Conservation (phyloP, 2,888 invertebrate species). For the Drosophila kanekoi region DNA sequence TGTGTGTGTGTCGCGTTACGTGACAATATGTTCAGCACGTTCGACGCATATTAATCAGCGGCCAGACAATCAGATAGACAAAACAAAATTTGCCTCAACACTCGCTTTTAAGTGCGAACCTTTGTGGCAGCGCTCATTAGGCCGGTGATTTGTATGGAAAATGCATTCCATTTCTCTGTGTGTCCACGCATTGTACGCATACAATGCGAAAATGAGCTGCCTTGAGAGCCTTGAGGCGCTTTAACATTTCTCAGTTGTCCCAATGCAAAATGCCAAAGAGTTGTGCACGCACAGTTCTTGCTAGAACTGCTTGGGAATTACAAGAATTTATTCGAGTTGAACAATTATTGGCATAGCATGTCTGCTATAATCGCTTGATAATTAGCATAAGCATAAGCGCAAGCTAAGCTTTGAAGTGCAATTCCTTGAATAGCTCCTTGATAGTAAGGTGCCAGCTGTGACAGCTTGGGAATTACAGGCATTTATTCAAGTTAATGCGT, state of each 20-base stretch:
- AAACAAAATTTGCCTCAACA: slow-evolving; percentile 44
- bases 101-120: slow-evolving; percentile 31
- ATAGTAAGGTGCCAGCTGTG: too few relatives aligned
- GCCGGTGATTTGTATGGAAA: slow-evolving; percentile 59
- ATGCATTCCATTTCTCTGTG: slow-evolving; percentile 33
- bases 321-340: neutral
- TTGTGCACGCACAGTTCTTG: neutral
- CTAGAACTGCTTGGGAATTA: neutral
- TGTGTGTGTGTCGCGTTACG: slow-evolving; percentile 48
- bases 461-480: too few relatives aligned
- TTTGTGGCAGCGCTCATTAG: slow-evolving; percentile 50
- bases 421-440: too few relatives aligned
- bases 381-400: too few relatives aligned
- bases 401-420: too few relatives aligned
- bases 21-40: slow-evolving; percentile 74
- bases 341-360: neutral
- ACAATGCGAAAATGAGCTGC: neutral
- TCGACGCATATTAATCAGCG: slow-evolving; percentile 58
- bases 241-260: slow-evolving; percentile 3
- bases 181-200: slow-evolving; percentile 25
- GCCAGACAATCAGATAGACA: slow-evolving; percentile 42
- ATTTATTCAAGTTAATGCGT: too few relatives aligned
- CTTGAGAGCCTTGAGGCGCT: neutral
- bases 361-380: too few relatives aligned
- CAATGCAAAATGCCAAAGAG: too few relatives aligned